These are phyloP conservation scores for Anolis carolinensis DNA, from an alignment of 2,113 vertebrate species.

Conservation along the genomic window DNA sequence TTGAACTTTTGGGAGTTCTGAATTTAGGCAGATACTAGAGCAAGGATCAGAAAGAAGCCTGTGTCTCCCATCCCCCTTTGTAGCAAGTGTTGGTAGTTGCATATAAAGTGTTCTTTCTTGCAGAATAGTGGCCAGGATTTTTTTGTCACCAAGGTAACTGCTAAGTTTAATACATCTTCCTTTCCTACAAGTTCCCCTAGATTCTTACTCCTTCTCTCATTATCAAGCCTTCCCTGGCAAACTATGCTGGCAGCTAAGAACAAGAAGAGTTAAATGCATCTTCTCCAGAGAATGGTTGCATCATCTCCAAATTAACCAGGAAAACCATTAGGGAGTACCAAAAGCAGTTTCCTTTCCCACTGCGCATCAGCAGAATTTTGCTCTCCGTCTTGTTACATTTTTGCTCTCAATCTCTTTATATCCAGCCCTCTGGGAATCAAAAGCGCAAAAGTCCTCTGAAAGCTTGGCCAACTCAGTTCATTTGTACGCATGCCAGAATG, in stretches of 20 bases:
- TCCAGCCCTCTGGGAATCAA: slow-evolving; percentile 39
- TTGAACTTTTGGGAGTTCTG: background rate
- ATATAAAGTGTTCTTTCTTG: background rate
- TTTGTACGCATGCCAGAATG: background rate
- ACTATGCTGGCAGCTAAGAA: slow-evolving; percentile 54
- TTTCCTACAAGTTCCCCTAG: slow-evolving; percentile 30
- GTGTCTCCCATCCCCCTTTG: background rate
- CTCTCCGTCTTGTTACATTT: background rate
- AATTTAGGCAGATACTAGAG: background rate
- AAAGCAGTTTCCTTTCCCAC: slow-evolving; percentile 30
- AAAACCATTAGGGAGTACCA: slow-evolving; percentile 40
- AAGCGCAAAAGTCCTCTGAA: slow-evolving; percentile 27
- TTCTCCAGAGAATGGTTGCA: slow-evolving; percentile 34
- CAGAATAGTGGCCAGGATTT: background rate
- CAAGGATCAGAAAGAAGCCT: background rate
- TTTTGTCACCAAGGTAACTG: slow-evolving; percentile 37
- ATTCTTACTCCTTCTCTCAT: slow-evolving; percentile 28
- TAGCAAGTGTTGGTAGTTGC: background rate
- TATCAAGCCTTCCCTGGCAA: slow-evolving; percentile 50
- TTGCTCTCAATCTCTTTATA: background rate
- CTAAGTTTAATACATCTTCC: background rate
- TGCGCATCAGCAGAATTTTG: slow-evolving; percentile 10
- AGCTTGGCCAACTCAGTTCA: background rate
- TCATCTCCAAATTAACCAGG: slow-evolving; percentile 46
- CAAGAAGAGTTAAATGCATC: slow-evolving; percentile 45